Evolutionary conservation across 2,797 vertebrate species (phyloP).

Genomic region (Picus viridis): DNA sequence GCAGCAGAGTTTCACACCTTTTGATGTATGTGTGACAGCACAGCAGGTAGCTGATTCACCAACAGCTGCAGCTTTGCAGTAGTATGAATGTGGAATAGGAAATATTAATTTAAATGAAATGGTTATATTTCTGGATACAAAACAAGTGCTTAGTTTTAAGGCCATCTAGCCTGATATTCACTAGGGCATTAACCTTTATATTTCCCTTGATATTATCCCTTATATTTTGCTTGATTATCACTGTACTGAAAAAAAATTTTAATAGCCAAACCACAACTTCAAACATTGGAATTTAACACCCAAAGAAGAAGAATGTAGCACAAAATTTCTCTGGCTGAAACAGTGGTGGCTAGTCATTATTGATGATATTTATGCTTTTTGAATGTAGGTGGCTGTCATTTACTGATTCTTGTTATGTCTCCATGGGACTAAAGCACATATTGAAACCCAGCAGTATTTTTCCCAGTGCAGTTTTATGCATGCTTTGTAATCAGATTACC

Average conservation of each 20-base stretch:
- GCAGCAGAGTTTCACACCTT: background rate
- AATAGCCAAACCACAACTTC: background rate
- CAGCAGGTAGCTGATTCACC: background rate
- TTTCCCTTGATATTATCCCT: background rate
- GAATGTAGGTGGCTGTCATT: background rate
- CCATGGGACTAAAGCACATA: background rate
- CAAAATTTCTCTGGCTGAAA: background rate
- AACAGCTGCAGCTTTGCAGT: background rate
- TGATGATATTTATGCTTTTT: background rate
- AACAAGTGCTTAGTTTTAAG: background rate
- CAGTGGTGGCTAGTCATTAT: background rate
- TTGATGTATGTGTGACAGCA: background rate
- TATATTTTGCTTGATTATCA: background rate
- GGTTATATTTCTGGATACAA: background rate
- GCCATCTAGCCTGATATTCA: background rate
- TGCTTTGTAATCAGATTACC: background rate
- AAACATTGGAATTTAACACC: background rate
- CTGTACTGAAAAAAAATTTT: background rate
- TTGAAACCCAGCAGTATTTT: background rate
- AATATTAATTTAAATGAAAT: background rate
- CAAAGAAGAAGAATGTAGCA: background rate
- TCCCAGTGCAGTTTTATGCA: background rate
- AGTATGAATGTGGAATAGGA: background rate
- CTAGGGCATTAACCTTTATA: background rate
- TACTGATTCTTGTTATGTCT: background rate